Evolutionary conservation across 1,140 invertebrate genomes (phyloP), one percentile per base, ranked within the genome.

Genomic region (Platorchestia sp.): DNA sequence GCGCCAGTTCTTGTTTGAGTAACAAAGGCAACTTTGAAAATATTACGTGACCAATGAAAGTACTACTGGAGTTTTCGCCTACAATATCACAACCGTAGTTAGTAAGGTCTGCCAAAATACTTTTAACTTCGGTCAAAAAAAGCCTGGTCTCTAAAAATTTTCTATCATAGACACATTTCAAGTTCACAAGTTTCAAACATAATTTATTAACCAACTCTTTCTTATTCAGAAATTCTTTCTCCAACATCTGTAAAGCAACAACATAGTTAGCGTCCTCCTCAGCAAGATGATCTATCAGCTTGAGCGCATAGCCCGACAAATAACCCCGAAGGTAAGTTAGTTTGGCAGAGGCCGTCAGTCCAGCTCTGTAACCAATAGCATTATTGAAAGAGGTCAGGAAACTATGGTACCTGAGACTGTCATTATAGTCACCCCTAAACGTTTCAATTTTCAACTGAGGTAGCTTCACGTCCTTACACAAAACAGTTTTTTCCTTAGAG

Each of bases 381-480:
- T 89, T 89, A 89, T 89, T 89, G 86, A 89, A 89, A 16, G 19
- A n/a, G 22, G 41, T 42, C 10, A 89, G 19, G 86, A 89, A 89
- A 10, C 19, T 89, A 89, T 89, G 86, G 86, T 27, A 89, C 22
- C n/a, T 22, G 19, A 22, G 41, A 89, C 41, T 16, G 41, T 89
- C 86, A 22, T 10, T 10, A 27, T 42, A 16, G 19, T 89, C 86
- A 10, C 86, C 22, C 19, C 86, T 89, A 42, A 89, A 89, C 10
- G 22, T 10, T 10, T 89, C 86, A n/a, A 89, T 42, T 89, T 89
- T 89, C 16, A 89, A 41, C 41, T 89, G 86, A n/a, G 86, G 86
- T 89, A 89, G 41, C n/a, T 89, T 89, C 10, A 89, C 86, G n/a
- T 89, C 86, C n/a, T 89, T 89, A 75, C 53, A 75, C 53, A 75